Evolutionary conservation across 2,797 vertebrate species (phyloP).

Genomic region (Triplophysa bombifrons): DNA sequence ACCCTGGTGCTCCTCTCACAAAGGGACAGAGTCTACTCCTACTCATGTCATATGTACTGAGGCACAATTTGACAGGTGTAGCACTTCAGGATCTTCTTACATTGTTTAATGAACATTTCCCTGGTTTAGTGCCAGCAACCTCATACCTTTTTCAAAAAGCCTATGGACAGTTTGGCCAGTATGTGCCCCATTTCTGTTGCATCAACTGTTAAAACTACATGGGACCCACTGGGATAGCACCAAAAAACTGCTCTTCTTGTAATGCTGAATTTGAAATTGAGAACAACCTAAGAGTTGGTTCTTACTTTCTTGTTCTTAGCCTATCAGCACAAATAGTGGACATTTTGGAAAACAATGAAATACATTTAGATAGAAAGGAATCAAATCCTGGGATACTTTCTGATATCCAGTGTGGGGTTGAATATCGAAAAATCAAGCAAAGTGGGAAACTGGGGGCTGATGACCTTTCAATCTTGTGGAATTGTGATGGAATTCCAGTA

Average conservation of each 20-base stretch:
- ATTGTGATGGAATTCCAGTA: no score
- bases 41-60: background rate
- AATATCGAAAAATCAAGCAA: no score
- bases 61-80: constrained; percentile 15
- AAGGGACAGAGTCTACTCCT: constrained; percentile 34
- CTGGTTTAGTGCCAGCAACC: constrained; percentile 25
- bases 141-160: constrained; percentile 12
- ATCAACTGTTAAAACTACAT: constrained; percentile 8
- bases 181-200: constrained; percentile 3
- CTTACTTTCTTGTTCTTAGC: constrained; percentile 41
- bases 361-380: no score
- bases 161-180: no score
- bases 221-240: constrained; percentile 14
- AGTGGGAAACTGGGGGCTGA: no score
- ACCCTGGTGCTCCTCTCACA: constrained; percentile 38
- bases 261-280: constrained; percentile 27
- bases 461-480: no score
- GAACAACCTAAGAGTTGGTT: constrained; percentile 21
- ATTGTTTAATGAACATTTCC: constrained; percentile 19
- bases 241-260: constrained; percentile 6
- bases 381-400: no score
- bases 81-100: constrained; percentile 15
- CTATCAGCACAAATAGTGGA: no score
- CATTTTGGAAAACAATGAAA: no score
- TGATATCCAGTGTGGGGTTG: no score